phyloP scores from a whole-genome alignment of 2,888 invertebrate genomes.

The Pherbina coryleti region DNA sequence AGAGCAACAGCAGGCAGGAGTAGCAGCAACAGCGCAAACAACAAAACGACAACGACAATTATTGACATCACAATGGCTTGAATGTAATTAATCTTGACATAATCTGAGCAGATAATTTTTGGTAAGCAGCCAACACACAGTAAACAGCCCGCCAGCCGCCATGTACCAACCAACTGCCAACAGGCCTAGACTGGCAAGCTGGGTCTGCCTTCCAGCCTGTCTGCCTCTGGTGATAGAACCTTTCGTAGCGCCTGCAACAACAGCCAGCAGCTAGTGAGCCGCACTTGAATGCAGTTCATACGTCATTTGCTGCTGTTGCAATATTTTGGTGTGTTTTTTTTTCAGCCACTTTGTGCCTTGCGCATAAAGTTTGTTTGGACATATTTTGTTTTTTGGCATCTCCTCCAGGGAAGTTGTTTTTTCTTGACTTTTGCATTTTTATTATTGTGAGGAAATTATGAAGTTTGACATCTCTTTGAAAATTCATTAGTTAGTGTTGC shows the following conservation, averaged over 20 bases:
- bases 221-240: too few relatives aligned
- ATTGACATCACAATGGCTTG: constrained; percentile 55
- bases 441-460: too few relatives aligned
- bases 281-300: constrained; percentile 13
- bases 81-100: constrained; percentile 57
- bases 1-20: background rate
- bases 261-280: background rate
- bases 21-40: background rate
- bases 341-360: background rate
- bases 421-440: too few relatives aligned
- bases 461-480: too few relatives aligned
- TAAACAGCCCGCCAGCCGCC: background rate
- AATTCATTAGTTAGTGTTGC: too few relatives aligned
- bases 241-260: background rate
- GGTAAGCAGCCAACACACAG: constrained; percentile 19
- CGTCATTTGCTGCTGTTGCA: constrained; percentile 3
- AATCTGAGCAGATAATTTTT: constrained; percentile 51
- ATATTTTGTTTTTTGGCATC: too few relatives aligned
- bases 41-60: constrained; percentile 49
- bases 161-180: too few relatives aligned
- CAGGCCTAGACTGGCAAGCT: too few relatives aligned
- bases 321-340: background rate
- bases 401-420: too few relatives aligned
- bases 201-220: too few relatives aligned
- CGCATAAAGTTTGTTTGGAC: too few relatives aligned